phyloP scores from a whole-genome alignment of 2,113 vertebrate species.

The Lates calcarifer region DNA sequence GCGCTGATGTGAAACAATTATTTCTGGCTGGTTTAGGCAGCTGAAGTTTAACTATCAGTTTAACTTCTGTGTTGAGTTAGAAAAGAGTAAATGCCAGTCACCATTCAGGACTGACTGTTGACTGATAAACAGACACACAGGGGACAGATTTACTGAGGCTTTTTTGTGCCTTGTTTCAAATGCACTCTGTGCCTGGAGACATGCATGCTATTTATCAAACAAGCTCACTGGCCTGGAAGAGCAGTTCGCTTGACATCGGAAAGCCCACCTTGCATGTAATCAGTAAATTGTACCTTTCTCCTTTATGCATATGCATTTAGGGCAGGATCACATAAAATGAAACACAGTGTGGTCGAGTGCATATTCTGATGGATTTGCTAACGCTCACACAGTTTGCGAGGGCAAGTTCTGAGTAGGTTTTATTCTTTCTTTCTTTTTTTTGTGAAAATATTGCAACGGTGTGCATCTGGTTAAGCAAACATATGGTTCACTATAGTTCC shows the following conservation, averaged over 20 bases:
- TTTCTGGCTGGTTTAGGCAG: slow-evolving; percentile 27
- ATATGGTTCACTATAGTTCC: background rate
- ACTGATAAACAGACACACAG: slow-evolving; percentile 30
- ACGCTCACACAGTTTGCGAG: background rate
- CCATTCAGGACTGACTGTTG: slow-evolving; percentile 23
- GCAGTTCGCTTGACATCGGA: slow-evolving; percentile 22
- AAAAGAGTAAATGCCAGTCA: slow-evolving; percentile 39
- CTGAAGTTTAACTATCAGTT: slow-evolving; percentile 40
- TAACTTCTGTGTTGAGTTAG: slow-evolving; percentile 12
- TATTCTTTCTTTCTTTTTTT: background rate
- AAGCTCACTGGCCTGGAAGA: slow-evolving; percentile 43
- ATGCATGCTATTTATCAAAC: slow-evolving; percentile 45
- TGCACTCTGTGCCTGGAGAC: slow-evolving; percentile 24
- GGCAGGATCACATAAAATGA: slow-evolving; percentile 10
- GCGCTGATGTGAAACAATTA: slow-evolving; percentile 45
- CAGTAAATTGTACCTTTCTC: slow-evolving; percentile 20
- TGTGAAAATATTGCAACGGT: background rate
- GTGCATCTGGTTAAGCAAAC: background rate
- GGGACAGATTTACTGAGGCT: background rate
- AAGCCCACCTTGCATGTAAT: slow-evolving; percentile 47
- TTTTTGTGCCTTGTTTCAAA: slow-evolving; percentile 22
- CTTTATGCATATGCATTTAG: slow-evolving; percentile 17
- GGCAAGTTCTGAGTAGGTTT: background rate
- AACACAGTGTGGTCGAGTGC: background rate
- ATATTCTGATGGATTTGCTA: background rate